Conservation (phyloP, 2,888 invertebrate genomes). For the Leptopilina drosophilae region DNA sequence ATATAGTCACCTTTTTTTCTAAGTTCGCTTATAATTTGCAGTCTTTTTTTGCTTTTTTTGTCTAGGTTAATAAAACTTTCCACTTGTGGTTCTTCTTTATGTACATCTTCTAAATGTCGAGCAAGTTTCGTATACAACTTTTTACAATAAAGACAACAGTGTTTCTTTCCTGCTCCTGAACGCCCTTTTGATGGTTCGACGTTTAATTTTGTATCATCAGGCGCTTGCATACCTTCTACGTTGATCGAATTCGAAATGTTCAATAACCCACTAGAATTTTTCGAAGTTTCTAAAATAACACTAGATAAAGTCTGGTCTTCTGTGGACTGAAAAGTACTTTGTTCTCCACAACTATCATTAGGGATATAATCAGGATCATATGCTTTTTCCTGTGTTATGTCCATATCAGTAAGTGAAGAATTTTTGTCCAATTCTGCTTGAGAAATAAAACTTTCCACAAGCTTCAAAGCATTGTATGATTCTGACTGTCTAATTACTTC, state of each 20-base stretch:
- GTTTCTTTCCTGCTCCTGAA: conserved; percentile 18
- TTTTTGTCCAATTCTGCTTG: background rate
- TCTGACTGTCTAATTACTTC: background rate
- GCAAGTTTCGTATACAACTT: conserved; percentile 37
- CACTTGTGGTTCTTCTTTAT: conserved; percentile 42
- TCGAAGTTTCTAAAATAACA: background rate
- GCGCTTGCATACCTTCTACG: background rate
- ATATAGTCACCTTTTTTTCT: conserved; percentile 56
- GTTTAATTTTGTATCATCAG: background rate
- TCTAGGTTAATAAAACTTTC: background rate
- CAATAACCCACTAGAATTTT: background rate
- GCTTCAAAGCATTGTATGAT: background rate
- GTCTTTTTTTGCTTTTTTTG: background rate
- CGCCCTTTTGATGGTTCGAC: background rate
- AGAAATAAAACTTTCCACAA: conserved; percentile 1
- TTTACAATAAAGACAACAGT: conserved; percentile 42
- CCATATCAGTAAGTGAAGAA: background rate
- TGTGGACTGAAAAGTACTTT: background rate
- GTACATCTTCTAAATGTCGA: conserved; percentile 36
- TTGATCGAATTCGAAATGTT: background rate
- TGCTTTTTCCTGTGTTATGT: background rate
- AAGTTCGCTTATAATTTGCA: conserved; percentile 47
- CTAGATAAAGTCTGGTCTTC: background rate
- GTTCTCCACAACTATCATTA: background rate
- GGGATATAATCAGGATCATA: background rate